Conservation (phyloP, 2,797 vertebrate genomes). For the Picus viridis region DNA sequence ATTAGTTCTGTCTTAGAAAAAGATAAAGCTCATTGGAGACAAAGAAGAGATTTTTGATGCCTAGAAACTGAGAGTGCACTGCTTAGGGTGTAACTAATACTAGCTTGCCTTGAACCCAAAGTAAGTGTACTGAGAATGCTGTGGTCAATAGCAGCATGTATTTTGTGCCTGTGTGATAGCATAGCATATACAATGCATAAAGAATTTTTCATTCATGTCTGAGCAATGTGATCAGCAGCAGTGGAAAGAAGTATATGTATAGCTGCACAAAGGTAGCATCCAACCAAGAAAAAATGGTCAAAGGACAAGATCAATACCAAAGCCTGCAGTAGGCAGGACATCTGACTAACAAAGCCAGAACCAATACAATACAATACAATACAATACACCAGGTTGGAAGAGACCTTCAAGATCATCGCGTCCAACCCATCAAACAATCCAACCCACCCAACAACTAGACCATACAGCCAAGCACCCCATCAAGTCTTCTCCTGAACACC, state of each 20-base stretch:
- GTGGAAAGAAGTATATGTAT: neutral
- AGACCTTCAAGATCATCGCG: no score
- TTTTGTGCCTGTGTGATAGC: neutral
- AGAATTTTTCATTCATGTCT: neutral
- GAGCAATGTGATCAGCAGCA: neutral
- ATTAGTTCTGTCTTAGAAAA: neutral
- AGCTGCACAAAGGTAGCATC: neutral
- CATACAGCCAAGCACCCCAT: no score
- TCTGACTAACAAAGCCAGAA: neutral
- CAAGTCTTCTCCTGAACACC: no score
- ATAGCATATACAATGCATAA: neutral
- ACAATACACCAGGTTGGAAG: no score
- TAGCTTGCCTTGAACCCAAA: neutral
- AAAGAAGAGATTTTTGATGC: neutral
- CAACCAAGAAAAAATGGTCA: neutral
- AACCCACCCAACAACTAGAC: no score
- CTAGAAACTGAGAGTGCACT: neutral
- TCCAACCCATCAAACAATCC: no score
- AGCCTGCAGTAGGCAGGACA: neutral
- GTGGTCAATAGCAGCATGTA: neutral
- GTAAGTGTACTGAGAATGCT: neutral
- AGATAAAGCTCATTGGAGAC: fast-evolving
- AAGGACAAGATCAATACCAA: neutral
- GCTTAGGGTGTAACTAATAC: neutral
- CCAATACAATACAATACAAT: no score